Percentiles rank a stretch among this genome's conserved stretches.
Evolutionary conservation across 2,113 vertebrate species (phyloP).

Genomic region (Ciconia maguari): DNA sequence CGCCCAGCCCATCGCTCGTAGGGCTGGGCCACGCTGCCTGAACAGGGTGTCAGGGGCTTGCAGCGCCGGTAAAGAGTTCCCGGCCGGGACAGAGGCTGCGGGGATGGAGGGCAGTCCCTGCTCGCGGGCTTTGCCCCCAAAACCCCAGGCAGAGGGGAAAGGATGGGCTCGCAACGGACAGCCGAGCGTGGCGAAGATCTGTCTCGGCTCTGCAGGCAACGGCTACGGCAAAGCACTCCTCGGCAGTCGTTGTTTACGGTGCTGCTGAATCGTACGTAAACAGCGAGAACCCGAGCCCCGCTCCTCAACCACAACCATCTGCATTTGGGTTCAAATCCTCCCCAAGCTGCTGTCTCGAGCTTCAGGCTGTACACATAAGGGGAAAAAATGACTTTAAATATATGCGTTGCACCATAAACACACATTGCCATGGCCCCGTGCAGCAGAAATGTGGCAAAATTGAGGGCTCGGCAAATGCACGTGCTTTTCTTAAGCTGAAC

Average conservation of each 20-base stretch:
- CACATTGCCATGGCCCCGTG: accelerated
- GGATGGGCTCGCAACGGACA: not conserved
- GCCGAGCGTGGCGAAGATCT: not conserved
- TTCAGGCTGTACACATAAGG: not conserved
- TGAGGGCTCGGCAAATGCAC: not conserved
- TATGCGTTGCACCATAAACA: not conserved
- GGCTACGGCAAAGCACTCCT: not conserved
- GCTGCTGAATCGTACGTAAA: not conserved
- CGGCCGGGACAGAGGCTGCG: not conserved
- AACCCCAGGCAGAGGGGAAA: not conserved
- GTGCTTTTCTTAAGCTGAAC: not conserved
- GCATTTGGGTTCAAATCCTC: not conserved
- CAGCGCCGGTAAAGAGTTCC: not conserved
- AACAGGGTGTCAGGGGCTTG: not conserved
- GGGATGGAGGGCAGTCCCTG: not conserved
- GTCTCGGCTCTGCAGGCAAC: accelerated
- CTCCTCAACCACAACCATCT: not conserved
- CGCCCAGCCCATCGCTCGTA: not conserved
- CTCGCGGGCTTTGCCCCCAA: not conserved
- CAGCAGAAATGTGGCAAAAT: not conserved
- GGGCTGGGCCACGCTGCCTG: not conserved
- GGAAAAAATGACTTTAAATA: not conserved
- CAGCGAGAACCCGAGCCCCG: not conserved
- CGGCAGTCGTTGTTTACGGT: not conserved
- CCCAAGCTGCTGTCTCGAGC: not conserved